Conservation (phyloP, 1,140 invertebrate species). For the Dryas iulia region DNA sequence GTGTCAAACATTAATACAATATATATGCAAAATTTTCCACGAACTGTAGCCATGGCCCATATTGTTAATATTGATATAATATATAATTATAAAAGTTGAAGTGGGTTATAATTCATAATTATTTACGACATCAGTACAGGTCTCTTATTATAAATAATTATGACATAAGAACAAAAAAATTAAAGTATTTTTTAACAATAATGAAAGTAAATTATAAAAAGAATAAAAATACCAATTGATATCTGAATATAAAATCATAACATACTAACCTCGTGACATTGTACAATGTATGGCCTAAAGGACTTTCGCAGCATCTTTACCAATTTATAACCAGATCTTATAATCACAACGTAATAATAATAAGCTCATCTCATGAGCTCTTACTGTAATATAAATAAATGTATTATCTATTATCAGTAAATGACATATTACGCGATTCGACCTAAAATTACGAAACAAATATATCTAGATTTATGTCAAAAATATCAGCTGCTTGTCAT, state of each 20-base stretch:
- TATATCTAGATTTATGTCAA: background rate
- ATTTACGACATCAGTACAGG: no score
- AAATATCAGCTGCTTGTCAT: conserved; percentile 1
- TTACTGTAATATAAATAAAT: background rate
- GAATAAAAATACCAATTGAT: background rate
- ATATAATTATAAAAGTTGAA: background rate
- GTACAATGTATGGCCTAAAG: conserved; percentile 40
- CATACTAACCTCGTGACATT: conserved; percentile 44
- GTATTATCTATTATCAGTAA: background rate
- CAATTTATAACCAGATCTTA: background rate
- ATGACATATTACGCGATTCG: background rate
- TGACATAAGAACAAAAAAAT: no score
- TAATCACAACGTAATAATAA: background rate
- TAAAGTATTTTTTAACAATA: background rate
- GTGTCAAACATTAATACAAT: background rate
- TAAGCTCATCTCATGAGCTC: background rate
- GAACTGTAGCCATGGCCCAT: background rate
- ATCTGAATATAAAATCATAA: background rate
- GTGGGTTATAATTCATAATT: no score
- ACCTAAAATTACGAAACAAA: background rate
- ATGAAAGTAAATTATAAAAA: background rate
- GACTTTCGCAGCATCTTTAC: conserved; percentile 52
- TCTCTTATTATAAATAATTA: no score
- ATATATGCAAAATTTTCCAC: background rate
- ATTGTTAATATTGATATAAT: background rate